Evolutionary conservation across 2,888 invertebrate species (phyloP).

Genomic region (Macaria notata): DNA sequence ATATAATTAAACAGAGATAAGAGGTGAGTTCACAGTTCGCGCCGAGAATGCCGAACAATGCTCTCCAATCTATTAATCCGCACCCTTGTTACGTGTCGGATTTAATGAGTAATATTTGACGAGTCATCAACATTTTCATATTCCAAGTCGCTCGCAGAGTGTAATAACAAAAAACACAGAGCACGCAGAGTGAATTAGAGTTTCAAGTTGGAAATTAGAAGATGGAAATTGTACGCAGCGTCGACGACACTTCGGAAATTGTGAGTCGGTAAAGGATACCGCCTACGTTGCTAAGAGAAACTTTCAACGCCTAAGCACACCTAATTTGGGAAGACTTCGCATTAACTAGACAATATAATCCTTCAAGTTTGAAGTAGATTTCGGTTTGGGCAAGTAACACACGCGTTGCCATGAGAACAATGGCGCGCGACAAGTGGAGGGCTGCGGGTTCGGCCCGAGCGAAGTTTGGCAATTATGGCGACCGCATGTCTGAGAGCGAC

Average conservation of each 20-base stretch:
- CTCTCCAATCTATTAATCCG: constrained; percentile 35
- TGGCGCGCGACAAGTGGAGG: constrained; percentile 70
- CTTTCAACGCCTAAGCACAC: constrained; percentile 30
- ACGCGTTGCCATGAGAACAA: constrained; percentile 73
- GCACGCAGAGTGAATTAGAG: too few relatives aligned
- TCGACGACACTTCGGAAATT: constrained; percentile 12
- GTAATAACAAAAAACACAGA: not conserved
- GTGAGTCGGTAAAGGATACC: constrained; percentile 17
- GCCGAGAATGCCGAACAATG: constrained; percentile 39
- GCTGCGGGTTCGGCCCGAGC: constrained; percentile 60
- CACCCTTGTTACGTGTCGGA: constrained; percentile 30
- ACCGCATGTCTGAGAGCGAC: constrained; percentile 80
- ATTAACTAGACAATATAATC: constrained; percentile 37
- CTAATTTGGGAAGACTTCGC: constrained; percentile 32
- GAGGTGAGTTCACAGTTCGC: constrained; percentile 50
- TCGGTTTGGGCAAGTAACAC: constrained; percentile 61
- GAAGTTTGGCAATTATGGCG: constrained; percentile 82
- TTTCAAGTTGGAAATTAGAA: not conserved
- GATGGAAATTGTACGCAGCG: constrained; percentile 5
- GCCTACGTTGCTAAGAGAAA: constrained; percentile 20
- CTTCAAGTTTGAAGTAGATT: constrained; percentile 48
- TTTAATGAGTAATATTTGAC: constrained; percentile 9
- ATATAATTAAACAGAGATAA: constrained; percentile 76
- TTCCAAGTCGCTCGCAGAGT: too few relatives aligned
- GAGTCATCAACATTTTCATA: constrained; percentile 1